Conservation (phyloP, 2,888 invertebrate genomes). For the Syritta pipiens region DNA sequence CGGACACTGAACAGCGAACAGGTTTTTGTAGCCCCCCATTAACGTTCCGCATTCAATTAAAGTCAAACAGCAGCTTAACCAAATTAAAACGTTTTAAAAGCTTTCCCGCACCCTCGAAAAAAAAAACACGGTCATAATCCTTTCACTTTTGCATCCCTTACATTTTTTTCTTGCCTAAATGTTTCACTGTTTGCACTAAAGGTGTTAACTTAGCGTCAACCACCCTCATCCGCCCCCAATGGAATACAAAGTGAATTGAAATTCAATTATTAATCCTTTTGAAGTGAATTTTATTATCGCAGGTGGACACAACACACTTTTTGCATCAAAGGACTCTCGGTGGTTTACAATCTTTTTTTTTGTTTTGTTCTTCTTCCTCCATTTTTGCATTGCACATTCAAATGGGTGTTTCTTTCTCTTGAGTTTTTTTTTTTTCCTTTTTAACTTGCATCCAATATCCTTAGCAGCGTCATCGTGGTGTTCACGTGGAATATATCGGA, state of each 20-base stretch:
- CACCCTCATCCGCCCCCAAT: background rate
- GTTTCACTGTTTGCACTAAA: conserved; percentile 1
- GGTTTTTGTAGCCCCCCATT: too few species aligned
- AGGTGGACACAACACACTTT: conserved; percentile 11
- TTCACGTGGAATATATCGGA: background rate
- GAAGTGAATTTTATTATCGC: conserved; percentile 34
- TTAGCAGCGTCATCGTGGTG: background rate
- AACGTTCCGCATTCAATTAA: background rate
- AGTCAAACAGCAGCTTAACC: background rate
- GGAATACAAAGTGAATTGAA: conserved; percentile 32
- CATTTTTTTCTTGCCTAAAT: background rate
- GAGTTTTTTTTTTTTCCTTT: too few species aligned
- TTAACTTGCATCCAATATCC: too few species aligned
- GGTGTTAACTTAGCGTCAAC: background rate
- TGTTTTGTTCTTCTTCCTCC: too few species aligned
- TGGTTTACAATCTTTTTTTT: conserved; percentile 14
- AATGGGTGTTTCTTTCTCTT: too few species aligned
- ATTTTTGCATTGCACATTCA: too few species aligned
- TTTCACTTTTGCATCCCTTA: background rate
- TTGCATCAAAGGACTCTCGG: conserved; percentile 31
- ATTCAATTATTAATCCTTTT: conserved; percentile 59
- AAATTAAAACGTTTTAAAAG: conserved; percentile 9
- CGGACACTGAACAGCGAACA: too few species aligned
- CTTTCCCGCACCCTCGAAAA: background rate
- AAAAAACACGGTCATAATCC: background rate